phyloP scores from a whole-genome alignment of 2,113 vertebrate species.

The Gadus macrocephalus region DNA sequence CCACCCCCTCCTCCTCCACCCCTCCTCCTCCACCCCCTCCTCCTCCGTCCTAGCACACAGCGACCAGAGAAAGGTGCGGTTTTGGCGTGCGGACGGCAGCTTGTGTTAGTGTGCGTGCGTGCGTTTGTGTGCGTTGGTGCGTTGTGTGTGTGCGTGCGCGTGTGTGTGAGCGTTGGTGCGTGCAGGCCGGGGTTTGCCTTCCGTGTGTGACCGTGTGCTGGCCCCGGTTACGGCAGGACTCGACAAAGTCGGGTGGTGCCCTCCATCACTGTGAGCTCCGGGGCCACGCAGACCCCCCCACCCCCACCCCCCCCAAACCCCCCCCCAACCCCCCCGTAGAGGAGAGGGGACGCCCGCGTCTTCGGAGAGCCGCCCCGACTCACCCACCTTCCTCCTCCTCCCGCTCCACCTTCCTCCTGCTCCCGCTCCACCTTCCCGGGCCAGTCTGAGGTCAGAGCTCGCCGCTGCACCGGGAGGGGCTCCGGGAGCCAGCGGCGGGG shows the following conservation, averaged over 20 bases:
- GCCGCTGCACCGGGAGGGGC: conserved; percentile 49
- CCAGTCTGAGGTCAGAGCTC: conserved; percentile 38
- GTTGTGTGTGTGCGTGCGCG: conserved; percentile 1
- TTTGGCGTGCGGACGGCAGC: no score
- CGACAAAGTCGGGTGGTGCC: no score
- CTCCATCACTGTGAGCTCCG: no score
- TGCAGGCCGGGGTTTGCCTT: neutral
- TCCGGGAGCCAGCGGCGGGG: conserved; percentile 57
- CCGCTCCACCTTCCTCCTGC: no score
- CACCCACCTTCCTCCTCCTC: neutral
- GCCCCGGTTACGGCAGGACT: neutral
- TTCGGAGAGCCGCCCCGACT: conserved; percentile 50
- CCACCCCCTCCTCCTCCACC: no score
- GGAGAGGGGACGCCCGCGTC: conserved; percentile 9
- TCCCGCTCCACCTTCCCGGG: conserved; percentile 39
- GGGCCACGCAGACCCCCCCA: conserved; percentile 9
- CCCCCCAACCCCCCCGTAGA: conserved; percentile 25
- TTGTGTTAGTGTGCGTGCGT: no score
- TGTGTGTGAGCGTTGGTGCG: neutral
- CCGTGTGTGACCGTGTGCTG: neutral
- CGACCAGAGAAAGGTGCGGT: no score
- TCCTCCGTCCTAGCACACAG: no score
- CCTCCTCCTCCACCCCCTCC: no score
- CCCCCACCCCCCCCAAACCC: conserved; percentile 19
- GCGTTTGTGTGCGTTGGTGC: no score